phyloP scores from a whole-genome alignment of 2,113 vertebrate species.

The Scolopax mira region DNA sequence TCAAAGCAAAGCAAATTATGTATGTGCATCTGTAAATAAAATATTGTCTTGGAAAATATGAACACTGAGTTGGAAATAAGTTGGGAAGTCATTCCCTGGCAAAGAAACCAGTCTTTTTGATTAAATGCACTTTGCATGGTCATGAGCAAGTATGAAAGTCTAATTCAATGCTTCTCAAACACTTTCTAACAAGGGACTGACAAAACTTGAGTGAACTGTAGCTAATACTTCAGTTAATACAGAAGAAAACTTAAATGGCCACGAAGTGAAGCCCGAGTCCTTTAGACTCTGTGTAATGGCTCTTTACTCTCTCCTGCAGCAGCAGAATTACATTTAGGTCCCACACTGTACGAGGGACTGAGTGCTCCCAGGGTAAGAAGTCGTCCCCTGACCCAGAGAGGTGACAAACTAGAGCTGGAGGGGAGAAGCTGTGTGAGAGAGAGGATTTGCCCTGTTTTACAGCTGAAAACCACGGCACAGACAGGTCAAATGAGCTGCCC shows the following conservation, averaged over 20 bases:
- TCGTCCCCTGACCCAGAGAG: not conserved
- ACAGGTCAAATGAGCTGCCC: not conserved
- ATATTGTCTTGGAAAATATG: not conserved
- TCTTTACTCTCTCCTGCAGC: not conserved
- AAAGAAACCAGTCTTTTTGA: not conserved
- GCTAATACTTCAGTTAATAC: not conserved
- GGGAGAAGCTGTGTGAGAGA: not conserved
- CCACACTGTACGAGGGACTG: not conserved
- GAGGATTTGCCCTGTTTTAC: not conserved
- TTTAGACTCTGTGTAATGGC: not conserved
- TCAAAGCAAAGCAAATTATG: not conserved
- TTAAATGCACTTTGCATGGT: not conserved
- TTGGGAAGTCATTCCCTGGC: not conserved
- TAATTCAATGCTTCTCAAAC: not conserved
- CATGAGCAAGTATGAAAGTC: not conserved
- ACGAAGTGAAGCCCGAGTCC: not conserved
- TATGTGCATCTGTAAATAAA: conserved; percentile 17
- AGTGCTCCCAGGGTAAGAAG: not conserved
- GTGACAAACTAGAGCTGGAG: not conserved
- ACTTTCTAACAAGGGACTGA: not conserved
- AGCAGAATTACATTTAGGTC: not conserved
- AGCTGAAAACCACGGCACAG: not conserved
- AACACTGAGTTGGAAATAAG: not conserved
- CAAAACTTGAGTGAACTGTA: not conserved
- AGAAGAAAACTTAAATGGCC: not conserved